Conservation (phyloP, 2,888 invertebrate genomes). For the Leucozona laternaria region DNA sequence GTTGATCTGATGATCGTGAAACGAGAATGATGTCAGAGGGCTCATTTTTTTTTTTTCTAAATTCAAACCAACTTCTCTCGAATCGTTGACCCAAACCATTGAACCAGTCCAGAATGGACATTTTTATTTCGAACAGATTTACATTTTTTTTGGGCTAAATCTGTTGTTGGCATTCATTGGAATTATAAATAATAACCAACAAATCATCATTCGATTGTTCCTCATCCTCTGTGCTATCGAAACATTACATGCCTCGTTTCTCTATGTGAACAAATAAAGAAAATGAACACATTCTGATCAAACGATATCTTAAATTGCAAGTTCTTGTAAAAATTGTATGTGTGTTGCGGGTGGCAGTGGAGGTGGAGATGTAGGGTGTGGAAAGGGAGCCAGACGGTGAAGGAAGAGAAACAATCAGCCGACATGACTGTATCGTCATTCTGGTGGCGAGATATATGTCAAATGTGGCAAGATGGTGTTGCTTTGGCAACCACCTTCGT, state of each 20-base stretch:
- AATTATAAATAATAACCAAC: neutral
- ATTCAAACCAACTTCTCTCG: neutral
- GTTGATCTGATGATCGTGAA: conserved; percentile 33
- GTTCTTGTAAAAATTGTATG: neutral
- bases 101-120: neutral
- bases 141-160: neutral
- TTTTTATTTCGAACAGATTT: neutral
- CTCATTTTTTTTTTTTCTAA: conserved; percentile 10
- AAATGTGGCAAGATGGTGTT: conserved; percentile 53
- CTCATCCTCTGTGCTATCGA: neutral
- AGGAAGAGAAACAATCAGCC: conserved; percentile 9
- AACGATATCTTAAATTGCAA: neutral
- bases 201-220: conserved; percentile 15
- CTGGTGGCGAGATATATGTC: conserved; percentile 1
- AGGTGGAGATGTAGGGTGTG: neutral
- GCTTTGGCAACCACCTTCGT: conserved; percentile 56
- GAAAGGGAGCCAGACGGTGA: neutral
- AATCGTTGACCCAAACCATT: neutral
- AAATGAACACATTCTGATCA: neutral
- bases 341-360: neutral
- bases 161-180: conserved; percentile 3
- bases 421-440: conserved; percentile 10
- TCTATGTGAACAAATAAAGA: neutral
- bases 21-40: conserved; percentile 48
- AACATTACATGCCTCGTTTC: neutral